phyloP scores from a whole-genome alignment of 2,113 vertebrate species.

The Lophura nycthemera region DNA sequence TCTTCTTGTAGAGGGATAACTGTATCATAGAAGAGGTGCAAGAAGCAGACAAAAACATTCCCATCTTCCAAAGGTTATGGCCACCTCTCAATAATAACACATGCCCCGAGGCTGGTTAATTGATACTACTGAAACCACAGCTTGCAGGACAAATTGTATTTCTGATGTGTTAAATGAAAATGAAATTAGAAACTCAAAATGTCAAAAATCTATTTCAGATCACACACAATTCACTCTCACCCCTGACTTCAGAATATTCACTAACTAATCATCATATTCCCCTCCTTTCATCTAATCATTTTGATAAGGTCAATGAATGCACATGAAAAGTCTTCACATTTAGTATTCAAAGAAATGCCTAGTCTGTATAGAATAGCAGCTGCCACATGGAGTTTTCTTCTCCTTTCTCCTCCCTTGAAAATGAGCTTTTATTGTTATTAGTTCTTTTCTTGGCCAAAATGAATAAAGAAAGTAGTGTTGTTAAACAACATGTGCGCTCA shows the following conservation, averaged over 20 bases:
- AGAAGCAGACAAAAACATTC: background rate
- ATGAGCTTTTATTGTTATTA: background rate
- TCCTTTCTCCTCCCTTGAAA: background rate
- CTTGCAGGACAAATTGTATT: conserved; percentile 45
- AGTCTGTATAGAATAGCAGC: background rate
- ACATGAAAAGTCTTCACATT: background rate
- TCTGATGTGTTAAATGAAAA: conserved; percentile 47
- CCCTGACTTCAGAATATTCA: background rate
- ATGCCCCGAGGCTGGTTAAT: background rate
- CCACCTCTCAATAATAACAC: background rate
- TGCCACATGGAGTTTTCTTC: background rate
- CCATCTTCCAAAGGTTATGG: conserved; percentile 23
- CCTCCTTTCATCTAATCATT: background rate
- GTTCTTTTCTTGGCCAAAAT: background rate
- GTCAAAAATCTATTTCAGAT: background rate
- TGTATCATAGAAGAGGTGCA: background rate
- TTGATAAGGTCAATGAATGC: conserved; percentile 24
- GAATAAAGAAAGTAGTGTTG: background rate
- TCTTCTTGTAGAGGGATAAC: conserved; percentile 10
- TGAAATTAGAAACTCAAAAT: conserved; percentile 44
- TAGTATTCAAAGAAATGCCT: background rate
- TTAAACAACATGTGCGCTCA: background rate
- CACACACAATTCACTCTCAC: background rate
- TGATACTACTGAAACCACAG: conserved; percentile 42
- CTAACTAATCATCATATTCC: background rate